Evolutionary conservation across 2,113 vertebrate genomes (phyloP).

Genomic region (Neotoma lepida): DNA sequence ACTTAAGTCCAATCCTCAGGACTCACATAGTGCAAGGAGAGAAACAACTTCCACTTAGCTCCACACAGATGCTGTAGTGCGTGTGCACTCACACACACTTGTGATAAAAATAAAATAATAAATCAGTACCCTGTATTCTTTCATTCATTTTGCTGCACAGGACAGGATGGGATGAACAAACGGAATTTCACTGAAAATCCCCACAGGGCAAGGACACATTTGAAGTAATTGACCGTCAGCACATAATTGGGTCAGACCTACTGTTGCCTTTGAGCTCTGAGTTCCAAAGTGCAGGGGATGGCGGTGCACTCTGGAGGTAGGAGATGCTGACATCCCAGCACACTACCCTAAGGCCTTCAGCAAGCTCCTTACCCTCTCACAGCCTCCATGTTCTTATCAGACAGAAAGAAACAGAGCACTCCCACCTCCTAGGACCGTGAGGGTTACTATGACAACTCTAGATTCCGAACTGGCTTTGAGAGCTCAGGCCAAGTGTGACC

Average conservation of each 20-base stretch:
- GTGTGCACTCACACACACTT: neutral
- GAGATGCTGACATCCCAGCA: neutral
- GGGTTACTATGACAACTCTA: neutral
- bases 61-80: neutral
- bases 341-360: neutral
- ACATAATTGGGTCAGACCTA: neutral
- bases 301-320: neutral
- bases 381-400: neutral
- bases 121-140: neutral
- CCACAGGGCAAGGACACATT: neutral
- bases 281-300: neutral
- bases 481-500: neutral
- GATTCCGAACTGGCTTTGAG: neutral
- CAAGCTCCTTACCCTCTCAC: neutral
- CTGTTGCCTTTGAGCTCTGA: neutral
- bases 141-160: neutral
- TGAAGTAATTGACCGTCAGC: neutral
- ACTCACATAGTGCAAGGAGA: neutral
- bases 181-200: neutral
- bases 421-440: no score
- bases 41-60: neutral
- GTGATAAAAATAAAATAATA: neutral
- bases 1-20: neutral
- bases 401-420: neutral
- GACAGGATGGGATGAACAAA: neutral